Evolutionary conservation across 2,113 vertebrate genomes (phyloP).

Genomic region (Brachionichthys hirsutus): DNA sequence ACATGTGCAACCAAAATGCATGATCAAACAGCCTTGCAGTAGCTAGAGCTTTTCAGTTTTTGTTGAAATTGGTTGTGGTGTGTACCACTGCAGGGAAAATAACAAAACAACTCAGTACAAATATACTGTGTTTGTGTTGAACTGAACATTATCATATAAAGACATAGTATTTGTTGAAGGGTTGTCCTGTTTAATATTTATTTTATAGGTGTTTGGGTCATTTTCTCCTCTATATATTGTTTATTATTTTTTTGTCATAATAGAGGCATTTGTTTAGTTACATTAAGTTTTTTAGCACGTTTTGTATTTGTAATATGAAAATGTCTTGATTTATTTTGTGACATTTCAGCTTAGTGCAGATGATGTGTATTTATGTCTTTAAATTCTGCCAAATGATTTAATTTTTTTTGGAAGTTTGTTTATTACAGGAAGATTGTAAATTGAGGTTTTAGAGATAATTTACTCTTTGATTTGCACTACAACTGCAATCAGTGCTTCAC

Average conservation of each 20-base stretch:
- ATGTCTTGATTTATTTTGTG: too few relatives aligned
- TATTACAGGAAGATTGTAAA: background rate
- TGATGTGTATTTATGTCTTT: constrained; percentile 13
- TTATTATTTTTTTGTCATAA: background rate
- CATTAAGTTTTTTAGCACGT: too few relatives aligned
- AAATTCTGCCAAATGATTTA: constrained; percentile 11
- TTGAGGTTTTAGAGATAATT: constrained; percentile 1
- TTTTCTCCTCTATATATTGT: background rate
- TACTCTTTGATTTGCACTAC: constrained; percentile 27
- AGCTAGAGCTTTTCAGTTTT: too few relatives aligned
- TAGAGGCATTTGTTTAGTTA: too few relatives aligned
- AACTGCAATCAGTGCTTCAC: constrained; percentile 32
- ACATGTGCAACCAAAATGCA: background rate
- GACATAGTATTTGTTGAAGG: background rate
- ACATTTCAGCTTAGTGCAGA: constrained; percentile 5
- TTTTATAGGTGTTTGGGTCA: background rate
- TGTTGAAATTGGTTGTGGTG: background rate
- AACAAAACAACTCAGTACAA: too few relatives aligned
- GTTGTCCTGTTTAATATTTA: background rate
- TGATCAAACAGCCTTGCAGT: background rate
- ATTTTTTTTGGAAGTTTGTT: constrained; percentile 5
- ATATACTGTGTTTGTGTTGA: background rate
- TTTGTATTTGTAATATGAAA: too few relatives aligned
- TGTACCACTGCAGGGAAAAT: background rate
- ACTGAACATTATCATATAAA: background rate